Base-by-base conservation (phyloP, 2,113 vertebrate genomes). In the Cnemophilus loriae region DNA sequence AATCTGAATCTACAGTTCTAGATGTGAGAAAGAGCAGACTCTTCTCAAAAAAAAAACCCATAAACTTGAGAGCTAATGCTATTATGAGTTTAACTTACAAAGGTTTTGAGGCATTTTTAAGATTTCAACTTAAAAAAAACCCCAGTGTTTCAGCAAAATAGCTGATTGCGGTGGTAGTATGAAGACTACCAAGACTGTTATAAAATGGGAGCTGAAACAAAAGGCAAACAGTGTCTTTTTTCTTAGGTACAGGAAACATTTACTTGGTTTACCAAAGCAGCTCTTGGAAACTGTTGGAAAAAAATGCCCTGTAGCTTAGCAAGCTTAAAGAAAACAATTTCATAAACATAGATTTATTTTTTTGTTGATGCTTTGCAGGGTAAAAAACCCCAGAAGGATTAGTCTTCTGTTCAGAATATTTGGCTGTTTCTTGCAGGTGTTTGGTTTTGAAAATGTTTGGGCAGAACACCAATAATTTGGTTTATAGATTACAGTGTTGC, bases 381-480 rank as follows among this genome's bases (percentile, higher is more conserved):
- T 41, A 37, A 67, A 65, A 78, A 78, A 39, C 2, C 19, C 46
- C 70, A 87, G 44, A 86, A 96, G 56, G 23, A 64, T 59, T 74
- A 81, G 39, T 92, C 28, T 55, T 87, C 64, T 90, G 28, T 56
- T 84, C 52, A 71, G 41, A 53, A 53, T 78, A 81, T 75, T 64
- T 93, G 76, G 64, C 83, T 94, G 52, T n/a, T 93, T 44, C 52
- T 95, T 86, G 59, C 79, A 93, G 83, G 79, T 95, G 83, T 90
- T 95, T 87, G 52, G 52, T 39, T 84, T 96, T 93, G 84, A 82
- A 92, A 95, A 96, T 73, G 33, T 68, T 95, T 71, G 73, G 85
- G 92, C 85, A 93, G 88, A 92, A 89, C 90, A 96, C 64, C 73
- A 90, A 32, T 93, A 87, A 94, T 93, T 96, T 93, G 76, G 56